These are phyloP conservation scores for Panurus biarmicus DNA, from an alignment of 2,113 vertebrate genomes.

Conservation along the genomic window DNA sequence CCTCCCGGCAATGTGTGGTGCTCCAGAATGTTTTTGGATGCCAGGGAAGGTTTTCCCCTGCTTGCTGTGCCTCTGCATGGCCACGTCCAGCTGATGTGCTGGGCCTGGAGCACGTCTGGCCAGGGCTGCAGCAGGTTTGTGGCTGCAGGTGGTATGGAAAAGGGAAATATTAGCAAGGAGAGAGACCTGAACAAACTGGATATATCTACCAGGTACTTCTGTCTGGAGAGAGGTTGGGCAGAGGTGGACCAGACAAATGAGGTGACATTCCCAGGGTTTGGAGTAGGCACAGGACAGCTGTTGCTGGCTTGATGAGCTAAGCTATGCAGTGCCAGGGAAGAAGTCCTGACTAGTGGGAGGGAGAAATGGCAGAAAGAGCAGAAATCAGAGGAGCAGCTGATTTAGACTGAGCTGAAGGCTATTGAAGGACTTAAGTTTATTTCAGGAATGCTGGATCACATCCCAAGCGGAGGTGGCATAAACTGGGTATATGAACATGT, in stretches of 20 bases:
- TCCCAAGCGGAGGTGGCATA: neutral
- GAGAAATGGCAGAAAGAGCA: neutral
- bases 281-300: neutral
- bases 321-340: neutral
- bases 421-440: neutral
- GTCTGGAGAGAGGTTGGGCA: neutral
- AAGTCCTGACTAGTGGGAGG: neutral
- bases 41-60: neutral
- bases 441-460: neutral
- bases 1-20: rapidly evolving
- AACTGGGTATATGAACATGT: neutral
- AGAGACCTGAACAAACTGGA: neutral
- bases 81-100: rapidly evolving
- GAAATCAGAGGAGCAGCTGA: neutral
- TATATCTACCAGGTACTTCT: neutral
- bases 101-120: neutral
- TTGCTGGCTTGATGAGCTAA: neutral
- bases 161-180: neutral
- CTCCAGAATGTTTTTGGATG: neutral
- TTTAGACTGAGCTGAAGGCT: neutral
- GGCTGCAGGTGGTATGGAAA: neutral
- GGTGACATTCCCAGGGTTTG: neutral
- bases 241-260: neutral
- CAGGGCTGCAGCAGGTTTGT: neutral
- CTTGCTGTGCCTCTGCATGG: neutral